Evolutionary conservation across 37 sponge, comb jelly and placozoan genomes (phyloP).

Genomic region (Aplysina aerophoba): DNA sequence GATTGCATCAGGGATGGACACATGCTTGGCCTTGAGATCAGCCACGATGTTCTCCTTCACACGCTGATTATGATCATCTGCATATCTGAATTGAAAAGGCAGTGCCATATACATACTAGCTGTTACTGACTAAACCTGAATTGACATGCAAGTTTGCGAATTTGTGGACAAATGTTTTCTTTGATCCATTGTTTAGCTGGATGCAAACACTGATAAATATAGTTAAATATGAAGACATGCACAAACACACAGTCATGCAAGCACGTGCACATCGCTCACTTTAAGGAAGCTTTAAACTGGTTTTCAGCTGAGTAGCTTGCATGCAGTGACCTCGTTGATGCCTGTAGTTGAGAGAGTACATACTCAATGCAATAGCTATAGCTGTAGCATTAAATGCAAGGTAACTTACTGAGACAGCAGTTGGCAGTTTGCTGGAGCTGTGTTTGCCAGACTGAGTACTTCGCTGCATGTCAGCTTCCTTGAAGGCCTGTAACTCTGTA

Average conservation of each 20-base stretch:
- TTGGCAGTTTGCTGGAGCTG: background rate
- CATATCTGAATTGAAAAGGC: background rate
- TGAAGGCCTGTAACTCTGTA: background rate
- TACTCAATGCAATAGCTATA: too few relatives aligned
- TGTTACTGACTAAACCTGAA: background rate
- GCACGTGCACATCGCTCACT: too few relatives aligned
- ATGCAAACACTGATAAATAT: too few relatives aligned
- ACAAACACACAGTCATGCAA: too few relatives aligned
- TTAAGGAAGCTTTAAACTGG: conserved; percentile 10
- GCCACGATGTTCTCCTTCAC: background rate
- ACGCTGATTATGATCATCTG: background rate
- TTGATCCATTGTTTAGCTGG: too few relatives aligned
- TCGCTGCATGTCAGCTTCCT: conserved; percentile 5
- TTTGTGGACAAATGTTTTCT: too few relatives aligned
- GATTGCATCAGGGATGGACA: too few relatives aligned
- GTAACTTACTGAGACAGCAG: conserved; percentile 17
- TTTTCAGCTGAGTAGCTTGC: background rate
- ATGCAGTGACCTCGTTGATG: conserved; percentile 16
- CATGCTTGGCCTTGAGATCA: conserved; percentile 10
- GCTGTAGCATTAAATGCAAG: background rate
- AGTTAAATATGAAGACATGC: too few relatives aligned
- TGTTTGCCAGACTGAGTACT: background rate
- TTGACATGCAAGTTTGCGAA: too few relatives aligned
- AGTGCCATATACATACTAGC: background rate
- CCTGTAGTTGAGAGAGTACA: background rate